Evolutionary conservation across 2,888 invertebrate species (phyloP), one percentile per base, ranked within the genome.

Genomic region (Aporophyla nigra): DNA sequence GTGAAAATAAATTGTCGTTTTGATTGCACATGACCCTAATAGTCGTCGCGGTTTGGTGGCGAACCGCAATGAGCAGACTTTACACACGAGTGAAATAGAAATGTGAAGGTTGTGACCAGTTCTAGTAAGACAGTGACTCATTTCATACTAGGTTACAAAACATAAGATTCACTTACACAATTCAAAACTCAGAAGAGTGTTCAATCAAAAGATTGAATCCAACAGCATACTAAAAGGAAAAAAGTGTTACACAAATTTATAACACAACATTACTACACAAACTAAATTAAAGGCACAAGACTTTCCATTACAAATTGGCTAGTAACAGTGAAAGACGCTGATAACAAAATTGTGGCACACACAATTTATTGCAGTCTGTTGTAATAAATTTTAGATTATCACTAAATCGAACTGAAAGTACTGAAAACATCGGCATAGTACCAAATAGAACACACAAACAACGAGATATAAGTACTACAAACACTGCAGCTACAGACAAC

Each of bases 1-100:
- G 90, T 94, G 90, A 91, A 91, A 91, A 85, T 87, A 91, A 91
- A 85, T 87, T 89, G 91, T 93, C 76, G 93, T 95, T 96, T 95
- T 76, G 90, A 91, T 92, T 87, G 77, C 71, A 79, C 62, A 54
- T 86, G 84, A 87, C 88, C 90, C 84, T 86, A 83, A 86, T 87
- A 80, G 71, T 54, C 61, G 63, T 77, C 43, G 77, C 74, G 87
- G 81, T 82, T 78, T 56, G 46, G 49, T 69, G 73, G 74, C 61
- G 49, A 71, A 87, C 83, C 82, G 78, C 86, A 80, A 82, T 76
- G 70, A 78, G 27, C 62, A 65, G 61, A 77, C 54, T 84, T 80
- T 78, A 80, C 67, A 86, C 84, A 79, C 81, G 74, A 86, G 62
- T 75, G 65, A 74, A 81, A 77, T 85, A 82, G 85, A 80, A 83